Evolutionary conservation across 1,140 invertebrate genomes (phyloP).

Genomic region (Choristoneura fumiferana): DNA sequence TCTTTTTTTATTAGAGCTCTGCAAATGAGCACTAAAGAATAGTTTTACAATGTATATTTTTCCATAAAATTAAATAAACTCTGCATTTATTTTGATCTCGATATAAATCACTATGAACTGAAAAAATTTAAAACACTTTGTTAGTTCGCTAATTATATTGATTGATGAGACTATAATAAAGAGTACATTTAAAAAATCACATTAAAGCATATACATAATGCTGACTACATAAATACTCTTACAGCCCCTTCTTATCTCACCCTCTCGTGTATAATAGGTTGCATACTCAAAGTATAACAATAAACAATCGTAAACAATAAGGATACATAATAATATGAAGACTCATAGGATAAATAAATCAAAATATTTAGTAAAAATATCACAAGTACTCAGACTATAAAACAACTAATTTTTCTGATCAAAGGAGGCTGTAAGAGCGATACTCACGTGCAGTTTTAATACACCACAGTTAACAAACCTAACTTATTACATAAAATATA

Average conservation of each 20-base stretch:
- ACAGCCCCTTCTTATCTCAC: conserved; percentile 54
- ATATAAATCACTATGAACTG: conserved; percentile 78
- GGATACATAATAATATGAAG: conserved; percentile 21
- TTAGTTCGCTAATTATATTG: conserved; percentile 77
- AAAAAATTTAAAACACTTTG: conserved; percentile 76
- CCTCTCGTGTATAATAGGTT: conserved; percentile 25
- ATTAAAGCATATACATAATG: conserved; percentile 80
- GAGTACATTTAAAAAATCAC: conserved; percentile 79
- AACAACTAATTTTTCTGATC: conserved; percentile 58
- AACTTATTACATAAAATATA: conserved; percentile 73
- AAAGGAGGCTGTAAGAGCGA: conserved; percentile 62
- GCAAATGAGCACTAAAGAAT: conserved; percentile 69
- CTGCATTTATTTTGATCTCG: conserved; percentile 77
- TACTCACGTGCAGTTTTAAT: conserved; percentile 70
- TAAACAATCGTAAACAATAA: conserved; percentile 66
- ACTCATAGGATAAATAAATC: conserved; percentile 49
- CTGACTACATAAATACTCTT: conserved; percentile 77
- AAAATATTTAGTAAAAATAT: conserved; percentile 61
- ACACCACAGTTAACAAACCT: conserved; percentile 77
- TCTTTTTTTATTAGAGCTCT: conserved; percentile 71
- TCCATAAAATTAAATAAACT: conserved; percentile 79
- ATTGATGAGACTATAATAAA: conserved; percentile 78
- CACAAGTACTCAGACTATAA: conserved; percentile 72
- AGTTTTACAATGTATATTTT: conserved; percentile 76
- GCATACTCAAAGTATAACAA: conserved; percentile 66